These are phyloP conservation scores for Lethrus apterus DNA, from an alignment of 1,140 invertebrate genomes.

Conservation along the genomic window DNA sequence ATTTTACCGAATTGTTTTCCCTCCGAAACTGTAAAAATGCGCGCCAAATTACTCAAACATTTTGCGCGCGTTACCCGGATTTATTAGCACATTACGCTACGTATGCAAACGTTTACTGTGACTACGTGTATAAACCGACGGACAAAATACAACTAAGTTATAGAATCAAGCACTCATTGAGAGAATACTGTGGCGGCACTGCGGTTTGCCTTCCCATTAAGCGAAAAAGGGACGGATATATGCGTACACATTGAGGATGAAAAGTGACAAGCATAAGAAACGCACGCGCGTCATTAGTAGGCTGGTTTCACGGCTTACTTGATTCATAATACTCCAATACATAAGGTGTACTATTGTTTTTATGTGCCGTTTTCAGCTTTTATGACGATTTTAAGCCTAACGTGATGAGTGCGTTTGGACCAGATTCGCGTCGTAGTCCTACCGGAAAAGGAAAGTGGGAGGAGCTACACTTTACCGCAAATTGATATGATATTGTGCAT, in stretches of 20 bases:
- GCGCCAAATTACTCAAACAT: slow-evolving; percentile 6
- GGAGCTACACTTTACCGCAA: slow-evolving; percentile 21
- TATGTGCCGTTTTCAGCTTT: slow-evolving; percentile 13
- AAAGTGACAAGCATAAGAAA: slow-evolving; percentile 17
- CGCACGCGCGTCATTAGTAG: slow-evolving; percentile 23
- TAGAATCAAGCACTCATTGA: slow-evolving; percentile 17
- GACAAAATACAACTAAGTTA: slow-evolving; percentile 20
- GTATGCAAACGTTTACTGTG: slow-evolving; percentile 6
- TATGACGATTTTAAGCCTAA: slow-evolving; percentile 24
- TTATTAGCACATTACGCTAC: not conserved
- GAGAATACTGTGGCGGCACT: slow-evolving; percentile 15
- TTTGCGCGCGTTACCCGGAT: not conserved
- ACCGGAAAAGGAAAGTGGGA: slow-evolving; percentile 19
- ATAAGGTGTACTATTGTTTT: slow-evolving; percentile 30
- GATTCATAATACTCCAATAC: slow-evolving; percentile 23
- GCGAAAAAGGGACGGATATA: slow-evolving; percentile 16
- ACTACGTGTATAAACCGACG: slow-evolving; percentile 13
- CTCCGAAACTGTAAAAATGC: not conserved
- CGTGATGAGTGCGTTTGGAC: slow-evolving; percentile 15
- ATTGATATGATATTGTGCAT: slow-evolving; percentile 25
- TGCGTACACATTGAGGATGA: not conserved
- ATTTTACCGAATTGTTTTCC: not conserved
- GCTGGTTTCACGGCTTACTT: slow-evolving; percentile 22
- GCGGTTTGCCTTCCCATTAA: slow-evolving; percentile 17
- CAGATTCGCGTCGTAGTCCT: slow-evolving; percentile 14